Evolutionary conservation across 2,797 vertebrate genomes (phyloP), one percentile per base, ranked within the genome.

Genomic region (Spea hammondii): DNA sequence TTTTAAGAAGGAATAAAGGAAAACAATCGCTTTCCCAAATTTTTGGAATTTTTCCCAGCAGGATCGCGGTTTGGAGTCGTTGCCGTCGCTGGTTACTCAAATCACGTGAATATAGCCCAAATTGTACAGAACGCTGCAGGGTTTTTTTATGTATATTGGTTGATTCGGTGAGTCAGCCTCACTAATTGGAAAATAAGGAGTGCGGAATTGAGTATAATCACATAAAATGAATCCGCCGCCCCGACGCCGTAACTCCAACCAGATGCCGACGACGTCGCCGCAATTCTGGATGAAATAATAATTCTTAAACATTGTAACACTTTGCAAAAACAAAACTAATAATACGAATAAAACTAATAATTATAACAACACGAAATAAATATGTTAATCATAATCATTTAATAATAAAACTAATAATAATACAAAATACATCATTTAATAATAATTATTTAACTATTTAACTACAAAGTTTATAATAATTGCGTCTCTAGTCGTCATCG

Each of bases 111-210:
- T 32, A 12, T 51, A 51, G 44, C 60, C n/a, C n/a, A n/a, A 64
- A 74, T 5, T 32, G 64, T 12, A 51, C 59, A 8, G 48, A 59
- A 49, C 44, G 32, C 45, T 65, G 64, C 32, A 5, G 6, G 32
- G 6, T 59, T 59, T 45, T 59, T 45, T 45, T 44, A 49, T 46
- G 49, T 59, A 44, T 10, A 46, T 65, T 65, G 5, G 64, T 47
- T 8, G 46, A 45, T 53, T 59, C 45, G 53, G 51, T 75, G 73
- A 75, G 73, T 75, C 73, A 70, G 54, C 6, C 47, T 48, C 45
- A 6, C 74, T 76, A 76, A 76, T 76, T 53, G 66, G 67, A 66
- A 70, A 51, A 77, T 77, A 69, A 57, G 64, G 62, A 53, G 32
- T 47, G 45, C 11, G 11, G 51, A 67, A 70, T 64, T 77, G 75